Conservation (phyloP, 2,113 vertebrate genomes). For the Baryphthengus martii region DNA sequence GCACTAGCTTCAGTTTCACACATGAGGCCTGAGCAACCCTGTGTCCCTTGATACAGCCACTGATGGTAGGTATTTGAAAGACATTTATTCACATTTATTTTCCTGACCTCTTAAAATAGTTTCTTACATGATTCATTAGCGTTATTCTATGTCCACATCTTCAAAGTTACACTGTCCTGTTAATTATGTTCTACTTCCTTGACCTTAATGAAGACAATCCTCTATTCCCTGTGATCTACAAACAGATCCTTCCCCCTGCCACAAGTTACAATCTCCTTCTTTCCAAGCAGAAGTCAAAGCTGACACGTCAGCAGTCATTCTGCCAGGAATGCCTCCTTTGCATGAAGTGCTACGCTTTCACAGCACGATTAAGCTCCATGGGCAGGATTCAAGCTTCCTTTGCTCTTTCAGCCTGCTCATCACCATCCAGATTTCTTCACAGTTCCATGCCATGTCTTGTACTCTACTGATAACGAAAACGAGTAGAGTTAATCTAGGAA, state of each 20-base stretch:
- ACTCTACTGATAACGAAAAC: not conserved
- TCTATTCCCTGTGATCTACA: not conserved
- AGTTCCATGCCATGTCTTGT: not conserved
- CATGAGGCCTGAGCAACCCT: not conserved
- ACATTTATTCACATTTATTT: not conserved
- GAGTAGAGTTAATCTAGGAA: not conserved
- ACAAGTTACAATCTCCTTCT: not conserved
- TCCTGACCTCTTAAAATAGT: not conserved
- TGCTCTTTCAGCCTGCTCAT: not conserved
- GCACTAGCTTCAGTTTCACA: not conserved
- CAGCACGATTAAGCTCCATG: not conserved
- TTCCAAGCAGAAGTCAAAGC: not conserved
- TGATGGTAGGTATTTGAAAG: not conserved
- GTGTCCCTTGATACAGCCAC: rapidly evolving
- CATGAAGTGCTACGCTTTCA: not conserved
- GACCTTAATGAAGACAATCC: not conserved
- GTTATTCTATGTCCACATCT: not conserved
- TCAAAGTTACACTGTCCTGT: not conserved
- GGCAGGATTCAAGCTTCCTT: not conserved
- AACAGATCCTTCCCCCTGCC: not conserved
- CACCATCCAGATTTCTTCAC: not conserved
- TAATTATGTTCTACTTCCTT: not conserved
- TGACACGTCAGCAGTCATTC: not conserved
- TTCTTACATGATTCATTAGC: not conserved
- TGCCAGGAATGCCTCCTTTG: not conserved